phyloP scores from a whole-genome alignment of 2,113 vertebrate genomes.

The Macroglossus sobrinus region DNA sequence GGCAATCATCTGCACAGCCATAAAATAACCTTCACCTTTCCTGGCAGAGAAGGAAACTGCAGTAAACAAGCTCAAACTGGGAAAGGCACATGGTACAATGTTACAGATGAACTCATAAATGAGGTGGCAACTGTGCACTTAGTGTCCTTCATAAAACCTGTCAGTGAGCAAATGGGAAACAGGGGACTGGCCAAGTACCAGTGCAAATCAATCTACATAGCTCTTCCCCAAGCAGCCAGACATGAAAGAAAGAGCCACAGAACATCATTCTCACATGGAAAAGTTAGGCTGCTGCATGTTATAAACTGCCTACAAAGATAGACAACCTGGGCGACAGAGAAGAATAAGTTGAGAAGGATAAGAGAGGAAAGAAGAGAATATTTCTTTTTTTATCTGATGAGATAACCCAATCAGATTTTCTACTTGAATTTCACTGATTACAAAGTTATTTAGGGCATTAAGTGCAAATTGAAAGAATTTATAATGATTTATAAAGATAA shows the following conservation, averaged over 20 bases:
- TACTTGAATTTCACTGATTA: slow-evolving; percentile 1
- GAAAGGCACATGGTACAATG: slow-evolving; percentile 57
- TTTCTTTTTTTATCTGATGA: neutral
- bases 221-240: neutral
- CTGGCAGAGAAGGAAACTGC: slow-evolving; percentile 63
- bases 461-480: neutral
- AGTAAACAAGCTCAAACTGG: slow-evolving; percentile 74
- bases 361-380: neutral
- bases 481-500: slow-evolving; percentile 10
- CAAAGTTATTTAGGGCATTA: neutral
- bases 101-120: slow-evolving; percentile 78
- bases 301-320: neutral
- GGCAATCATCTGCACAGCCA: slow-evolving; percentile 67
- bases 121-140: slow-evolving; percentile 72
- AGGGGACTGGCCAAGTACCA: slow-evolving; percentile 58
- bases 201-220: slow-evolving; percentile 67
- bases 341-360: neutral
- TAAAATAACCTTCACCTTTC: slow-evolving; percentile 79
- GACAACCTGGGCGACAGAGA: neutral
- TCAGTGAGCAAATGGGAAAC: slow-evolving; percentile 72
- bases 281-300: neutral
- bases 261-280: neutral
- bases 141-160: slow-evolving; percentile 78
- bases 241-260: slow-evolving; percentile 1
- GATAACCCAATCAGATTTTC: neutral